Conservation (phyloP, 2,113 vertebrate species). For the Myocastor coypus region DNA sequence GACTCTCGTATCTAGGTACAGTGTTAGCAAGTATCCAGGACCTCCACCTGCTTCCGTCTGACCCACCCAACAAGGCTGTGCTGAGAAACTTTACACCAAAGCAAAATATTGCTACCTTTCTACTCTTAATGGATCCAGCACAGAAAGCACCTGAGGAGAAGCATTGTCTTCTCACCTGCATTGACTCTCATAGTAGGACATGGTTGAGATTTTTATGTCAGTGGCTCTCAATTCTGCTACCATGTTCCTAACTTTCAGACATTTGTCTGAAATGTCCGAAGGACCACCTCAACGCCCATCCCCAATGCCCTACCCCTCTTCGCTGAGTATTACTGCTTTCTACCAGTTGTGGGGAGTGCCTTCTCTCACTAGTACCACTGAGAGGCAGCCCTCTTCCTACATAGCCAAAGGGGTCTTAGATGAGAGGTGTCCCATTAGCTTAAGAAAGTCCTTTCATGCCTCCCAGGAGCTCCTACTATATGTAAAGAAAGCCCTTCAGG, state of each 20-base stretch:
- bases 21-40: not conserved
- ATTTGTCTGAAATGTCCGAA: constrained; percentile 13
- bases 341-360: not conserved
- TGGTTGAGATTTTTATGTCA: not conserved
- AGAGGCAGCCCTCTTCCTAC: not conserved
- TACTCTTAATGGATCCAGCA: not conserved
- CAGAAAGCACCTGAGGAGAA: not conserved
- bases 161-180: not conserved
- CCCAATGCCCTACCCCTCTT: not conserved
- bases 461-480: not conserved
- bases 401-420: not conserved
- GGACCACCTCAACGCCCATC: not conserved
- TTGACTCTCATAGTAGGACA: not conserved
- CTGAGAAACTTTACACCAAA: not conserved
- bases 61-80: not conserved
- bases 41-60: not conserved
- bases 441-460: not conserved
- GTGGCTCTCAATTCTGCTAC: not conserved
- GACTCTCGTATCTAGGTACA: not conserved
- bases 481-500: not conserved
- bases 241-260: not conserved
- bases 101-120: not conserved
- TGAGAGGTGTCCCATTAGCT: not conserved
- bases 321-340: not conserved
- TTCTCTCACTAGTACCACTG: not conserved